Conservation (phyloP, 2,888 invertebrate genomes). For the Caprella mutica region DNA sequence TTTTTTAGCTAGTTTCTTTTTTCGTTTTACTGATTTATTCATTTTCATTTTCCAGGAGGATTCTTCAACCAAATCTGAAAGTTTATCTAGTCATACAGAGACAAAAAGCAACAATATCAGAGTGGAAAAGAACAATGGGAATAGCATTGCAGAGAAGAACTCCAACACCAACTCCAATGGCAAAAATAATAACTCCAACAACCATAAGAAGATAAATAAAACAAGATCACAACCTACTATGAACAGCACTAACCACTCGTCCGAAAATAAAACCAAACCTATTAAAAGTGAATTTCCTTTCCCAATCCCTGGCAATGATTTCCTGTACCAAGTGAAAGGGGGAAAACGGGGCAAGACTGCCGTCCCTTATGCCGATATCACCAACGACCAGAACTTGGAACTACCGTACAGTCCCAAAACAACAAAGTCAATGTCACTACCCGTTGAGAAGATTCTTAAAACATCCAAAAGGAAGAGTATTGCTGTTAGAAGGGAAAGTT, state of each 20-base stretch:
- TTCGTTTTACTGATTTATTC: no score
- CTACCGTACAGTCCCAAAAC: conserved; percentile 10
- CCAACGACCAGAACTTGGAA: conserved; percentile 4
- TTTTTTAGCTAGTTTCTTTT: no score
- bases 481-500: not conserved
- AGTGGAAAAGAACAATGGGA: not conserved
- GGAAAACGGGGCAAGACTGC: no score
- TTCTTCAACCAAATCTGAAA: conserved; percentile 3
- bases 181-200: not conserved
- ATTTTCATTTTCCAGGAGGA: conserved; percentile 1
- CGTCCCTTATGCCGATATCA: not conserved
- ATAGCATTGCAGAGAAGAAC: conserved; percentile 7
- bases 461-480: conserved; percentile 1
- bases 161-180: conserved; percentile 1
- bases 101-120: no score
- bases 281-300: no score
- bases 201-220: no score
- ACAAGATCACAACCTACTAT: no score
- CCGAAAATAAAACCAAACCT: no score
- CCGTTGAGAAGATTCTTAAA: not conserved
- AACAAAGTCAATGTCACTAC: not conserved
- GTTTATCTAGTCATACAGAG: not conserved
- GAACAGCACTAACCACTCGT: no score
- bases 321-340: no score
- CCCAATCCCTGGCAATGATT: no score